Percentiles rank a stretch among this genome's conserved stretches.
Evolutionary conservation across 2,888 invertebrate species (phyloP).

Genomic region (Netelia inedita): DNA sequence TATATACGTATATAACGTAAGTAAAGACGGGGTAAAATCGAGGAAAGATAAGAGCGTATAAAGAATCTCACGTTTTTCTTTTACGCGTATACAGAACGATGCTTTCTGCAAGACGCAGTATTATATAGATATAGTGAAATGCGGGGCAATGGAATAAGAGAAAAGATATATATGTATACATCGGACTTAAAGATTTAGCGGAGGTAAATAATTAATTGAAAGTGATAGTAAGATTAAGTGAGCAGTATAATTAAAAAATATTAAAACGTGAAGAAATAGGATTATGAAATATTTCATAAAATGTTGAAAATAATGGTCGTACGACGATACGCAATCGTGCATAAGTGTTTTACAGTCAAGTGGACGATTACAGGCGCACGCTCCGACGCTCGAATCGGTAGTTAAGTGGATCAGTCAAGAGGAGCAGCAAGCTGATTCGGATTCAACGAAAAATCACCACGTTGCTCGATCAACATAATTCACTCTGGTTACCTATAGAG

Average conservation of each 20-base stretch:
- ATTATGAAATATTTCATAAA: neutral
- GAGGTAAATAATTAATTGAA: too few species aligned
- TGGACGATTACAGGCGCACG: neutral
- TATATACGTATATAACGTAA: neutral
- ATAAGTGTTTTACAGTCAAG: slow-evolving; percentile 18
- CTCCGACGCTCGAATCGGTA: slow-evolving; percentile 45
- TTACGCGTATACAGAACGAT: neutral
- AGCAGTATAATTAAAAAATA: too few species aligned
- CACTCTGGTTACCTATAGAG: slow-evolving; percentile 56
- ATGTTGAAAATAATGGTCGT: slow-evolving; percentile 20
- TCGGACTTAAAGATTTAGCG: too few species aligned
- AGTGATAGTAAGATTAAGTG: too few species aligned
- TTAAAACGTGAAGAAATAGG: too few species aligned
- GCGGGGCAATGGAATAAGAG: too few species aligned
- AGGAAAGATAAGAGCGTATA: slow-evolving; percentile 10
- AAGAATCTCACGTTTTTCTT: neutral
- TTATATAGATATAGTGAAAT: neutral
- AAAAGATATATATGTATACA: too few species aligned
- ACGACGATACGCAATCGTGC: slow-evolving; percentile 12
- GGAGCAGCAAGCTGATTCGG: slow-evolving; percentile 54
- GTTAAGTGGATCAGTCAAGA: slow-evolving; percentile 38
- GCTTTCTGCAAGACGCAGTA: neutral
- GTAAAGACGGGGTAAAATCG: slow-evolving; percentile 10
- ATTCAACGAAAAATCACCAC: slow-evolving; percentile 63
- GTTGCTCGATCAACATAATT: slow-evolving; percentile 35